Conservation (phyloP, 2,888 invertebrate genomes). For the Machimus rusticus region DNA sequence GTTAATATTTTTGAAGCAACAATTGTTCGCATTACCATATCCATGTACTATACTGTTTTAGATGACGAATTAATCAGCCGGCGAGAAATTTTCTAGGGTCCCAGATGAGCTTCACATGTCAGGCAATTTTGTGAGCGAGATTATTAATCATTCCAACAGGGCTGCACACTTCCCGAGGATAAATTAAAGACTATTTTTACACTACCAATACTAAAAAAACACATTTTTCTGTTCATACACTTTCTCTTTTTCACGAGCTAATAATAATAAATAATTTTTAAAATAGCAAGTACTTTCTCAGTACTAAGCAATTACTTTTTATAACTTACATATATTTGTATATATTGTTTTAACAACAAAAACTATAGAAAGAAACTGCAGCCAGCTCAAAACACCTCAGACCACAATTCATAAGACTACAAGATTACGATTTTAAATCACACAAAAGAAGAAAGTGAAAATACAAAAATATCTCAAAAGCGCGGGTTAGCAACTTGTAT, state of each 20-base stretch:
- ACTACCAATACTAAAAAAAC: not conserved
- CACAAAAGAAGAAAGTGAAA: not conserved
- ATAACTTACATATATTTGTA: not conserved
- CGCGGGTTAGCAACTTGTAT: not conserved
- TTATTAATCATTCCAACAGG: not conserved
- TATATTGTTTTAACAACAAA: not conserved
- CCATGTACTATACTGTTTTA: not conserved
- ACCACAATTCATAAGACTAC: not conserved
- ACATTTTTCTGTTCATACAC: not conserved
- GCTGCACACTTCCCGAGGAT: not conserved
- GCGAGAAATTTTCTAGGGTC: no score
- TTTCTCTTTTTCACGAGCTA: not conserved
- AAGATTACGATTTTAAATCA: not conserved
- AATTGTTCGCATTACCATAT: no score
- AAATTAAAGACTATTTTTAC: not conserved
- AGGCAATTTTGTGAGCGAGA: not conserved
- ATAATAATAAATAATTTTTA: not conserved
- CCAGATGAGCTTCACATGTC: no score
- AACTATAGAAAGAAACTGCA: not conserved
- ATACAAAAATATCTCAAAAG: not conserved
- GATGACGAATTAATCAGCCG: not conserved
- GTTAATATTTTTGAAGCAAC: no score
- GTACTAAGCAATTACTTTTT: not conserved
- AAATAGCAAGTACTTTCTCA: not conserved
- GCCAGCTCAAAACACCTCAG: not conserved